These are phyloP conservation scores for Bettongia penicillata DNA, from an alignment of 2,113 vertebrate species.

Conservation along the genomic window DNA sequence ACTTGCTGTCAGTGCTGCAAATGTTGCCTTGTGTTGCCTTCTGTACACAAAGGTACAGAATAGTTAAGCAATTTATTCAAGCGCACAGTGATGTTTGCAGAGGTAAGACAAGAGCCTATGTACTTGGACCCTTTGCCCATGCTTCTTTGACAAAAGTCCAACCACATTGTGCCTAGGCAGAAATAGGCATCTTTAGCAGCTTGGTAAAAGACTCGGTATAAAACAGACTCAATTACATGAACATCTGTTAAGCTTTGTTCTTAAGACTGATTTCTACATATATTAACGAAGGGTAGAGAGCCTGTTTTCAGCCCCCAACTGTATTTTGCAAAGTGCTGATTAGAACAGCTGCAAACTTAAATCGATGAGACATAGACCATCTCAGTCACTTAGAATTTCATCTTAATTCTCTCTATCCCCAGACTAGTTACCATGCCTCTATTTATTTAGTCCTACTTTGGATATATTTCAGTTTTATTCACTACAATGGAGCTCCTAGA, in stretches of 20 bases:
- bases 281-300: background rate
- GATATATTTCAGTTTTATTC: background rate
- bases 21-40: too few relatives aligned
- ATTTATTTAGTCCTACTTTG: background rate
- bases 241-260: background rate
- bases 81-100: background rate
- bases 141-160: background rate
- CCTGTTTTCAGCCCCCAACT: background rate
- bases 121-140: background rate
- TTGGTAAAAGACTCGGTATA: background rate
- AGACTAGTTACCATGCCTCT: background rate
- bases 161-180: background rate
- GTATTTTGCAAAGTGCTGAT: background rate
- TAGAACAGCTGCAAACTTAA: background rate
- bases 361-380: background rate
- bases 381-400: slow-evolving; percentile 9
- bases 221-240: background rate
- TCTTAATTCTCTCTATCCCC: background rate
- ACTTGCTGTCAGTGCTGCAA: too few relatives aligned
- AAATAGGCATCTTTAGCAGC: background rate
- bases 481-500: background rate
- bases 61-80: background rate
- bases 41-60: background rate
- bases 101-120: background rate
- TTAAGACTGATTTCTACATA: background rate